Conservation (phyloP, 2,888 invertebrate genomes). For the Tinea pellionella region DNA sequence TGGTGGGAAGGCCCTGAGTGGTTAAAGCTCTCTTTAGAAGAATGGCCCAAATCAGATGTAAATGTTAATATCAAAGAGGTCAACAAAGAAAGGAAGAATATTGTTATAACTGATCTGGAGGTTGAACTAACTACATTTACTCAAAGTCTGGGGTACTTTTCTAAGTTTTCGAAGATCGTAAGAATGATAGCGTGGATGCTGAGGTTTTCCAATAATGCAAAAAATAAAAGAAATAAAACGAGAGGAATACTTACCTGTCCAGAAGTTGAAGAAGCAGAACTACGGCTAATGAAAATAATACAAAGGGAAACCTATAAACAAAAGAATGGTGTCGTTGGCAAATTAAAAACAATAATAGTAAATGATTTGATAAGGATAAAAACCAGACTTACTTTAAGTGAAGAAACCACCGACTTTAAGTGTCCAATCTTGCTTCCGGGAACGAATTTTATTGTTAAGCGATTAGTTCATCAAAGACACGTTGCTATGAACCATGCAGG, state of each 20-base stretch:
- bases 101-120: not conserved
- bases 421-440: slow-evolving; percentile 7
- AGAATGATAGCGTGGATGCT: slow-evolving; percentile 12
- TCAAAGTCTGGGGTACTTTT: slow-evolving; percentile 3
- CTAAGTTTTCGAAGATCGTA: slow-evolving; percentile 13
- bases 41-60: not conserved
- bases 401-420: not conserved
- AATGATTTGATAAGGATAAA: not conserved
- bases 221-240: not conserved
- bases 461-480: slow-evolving; percentile 9
- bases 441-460: slow-evolving; percentile 1
- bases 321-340: not conserved
- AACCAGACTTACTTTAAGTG: not conserved
- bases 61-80: not conserved
- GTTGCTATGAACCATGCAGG: slow-evolving; percentile 13
- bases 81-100: not conserved
- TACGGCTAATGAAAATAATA: not conserved
- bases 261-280: not conserved
- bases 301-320: not conserved
- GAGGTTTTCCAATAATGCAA: not conserved
- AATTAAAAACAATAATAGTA: not conserved
- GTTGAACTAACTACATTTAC: not conserved
- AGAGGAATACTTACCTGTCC: not conserved
- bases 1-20: slow-evolving; percentile 16
- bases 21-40: not conserved